Percentiles rank a stretch among this genome's conserved stretches.
Conservation (phyloP, 2,888 invertebrate species). For the Choreutis nemorana region DNA sequence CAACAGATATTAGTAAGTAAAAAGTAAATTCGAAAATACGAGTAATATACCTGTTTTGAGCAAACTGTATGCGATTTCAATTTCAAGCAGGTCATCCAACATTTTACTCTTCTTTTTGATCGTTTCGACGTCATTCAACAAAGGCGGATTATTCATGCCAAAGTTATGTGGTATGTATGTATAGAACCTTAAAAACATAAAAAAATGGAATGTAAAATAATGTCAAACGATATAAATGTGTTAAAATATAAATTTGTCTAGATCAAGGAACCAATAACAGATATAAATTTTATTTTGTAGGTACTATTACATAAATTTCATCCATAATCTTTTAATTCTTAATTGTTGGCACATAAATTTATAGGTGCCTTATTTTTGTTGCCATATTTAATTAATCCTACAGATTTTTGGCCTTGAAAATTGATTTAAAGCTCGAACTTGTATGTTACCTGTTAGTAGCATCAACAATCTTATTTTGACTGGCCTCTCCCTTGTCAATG, state of each 20-base stretch:
- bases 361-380: no score
- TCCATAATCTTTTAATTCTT: no score
- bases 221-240: background rate
- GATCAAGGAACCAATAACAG: no score
- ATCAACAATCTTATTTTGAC: conserved; percentile 72
- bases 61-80: conserved; percentile 93
- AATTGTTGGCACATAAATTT: no score
- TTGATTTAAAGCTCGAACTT: background rate
- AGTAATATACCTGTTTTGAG: conserved; percentile 65
- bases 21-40: background rate
- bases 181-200: conserved; percentile 74
- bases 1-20: background rate
- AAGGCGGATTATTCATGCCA: conserved; percentile 82
- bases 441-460: conserved; percentile 76
- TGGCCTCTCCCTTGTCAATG: conserved; percentile 54
- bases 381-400: no score
- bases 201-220: conserved; percentile 3
- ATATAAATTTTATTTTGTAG: no score
- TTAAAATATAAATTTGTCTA: background rate
- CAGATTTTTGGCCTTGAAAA: no score
- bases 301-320: no score
- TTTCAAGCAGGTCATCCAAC: conserved; percentile 92
- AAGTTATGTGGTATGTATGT: conserved; percentile 96
- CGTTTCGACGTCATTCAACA: conserved; percentile 78
- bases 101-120: conserved; percentile 77